Evolutionary conservation across 2,888 invertebrate genomes (phyloP).

Genomic region (Creontiades dilutus): DNA sequence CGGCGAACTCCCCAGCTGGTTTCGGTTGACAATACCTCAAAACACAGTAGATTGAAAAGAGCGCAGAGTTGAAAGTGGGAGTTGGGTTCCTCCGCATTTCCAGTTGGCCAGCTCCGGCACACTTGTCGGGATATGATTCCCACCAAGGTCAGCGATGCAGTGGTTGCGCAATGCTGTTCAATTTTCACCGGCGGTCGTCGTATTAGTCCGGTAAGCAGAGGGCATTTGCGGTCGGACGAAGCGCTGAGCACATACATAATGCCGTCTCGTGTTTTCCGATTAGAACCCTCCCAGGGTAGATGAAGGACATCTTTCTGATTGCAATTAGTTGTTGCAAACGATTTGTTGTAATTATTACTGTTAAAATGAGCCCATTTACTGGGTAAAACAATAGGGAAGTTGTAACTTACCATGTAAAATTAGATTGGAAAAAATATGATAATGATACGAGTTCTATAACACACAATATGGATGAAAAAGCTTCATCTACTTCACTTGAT

Average conservation of each 20-base stretch:
- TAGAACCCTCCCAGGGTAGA: not conserved
- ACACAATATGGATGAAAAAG: too few species aligned
- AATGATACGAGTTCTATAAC: too few species aligned
- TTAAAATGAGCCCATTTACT: too few species aligned
- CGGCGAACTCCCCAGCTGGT: too few species aligned
- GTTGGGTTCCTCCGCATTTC: not conserved
- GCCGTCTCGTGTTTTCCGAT: not conserved
- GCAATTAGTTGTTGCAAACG: too few species aligned
- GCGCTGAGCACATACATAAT: not conserved
- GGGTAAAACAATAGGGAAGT: too few species aligned
- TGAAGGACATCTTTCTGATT: not conserved
- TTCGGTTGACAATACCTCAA: too few species aligned
- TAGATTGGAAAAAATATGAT: too few species aligned
- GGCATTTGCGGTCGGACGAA: not conserved
- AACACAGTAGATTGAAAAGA: too few species aligned
- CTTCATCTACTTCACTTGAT: too few species aligned
- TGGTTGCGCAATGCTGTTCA: conserved; percentile 45
- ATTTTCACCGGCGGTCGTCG: not conserved
- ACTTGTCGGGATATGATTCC: not conserved
- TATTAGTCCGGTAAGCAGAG: not conserved
- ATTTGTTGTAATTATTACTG: too few species aligned
- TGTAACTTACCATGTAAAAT: too few species aligned
- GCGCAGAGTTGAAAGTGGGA: not conserved
- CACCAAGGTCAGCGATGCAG: conserved; percentile 46
- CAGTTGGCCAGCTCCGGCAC: not conserved